Conservation (phyloP, 2,888 invertebrate genomes). For the Baccha elongata region DNA sequence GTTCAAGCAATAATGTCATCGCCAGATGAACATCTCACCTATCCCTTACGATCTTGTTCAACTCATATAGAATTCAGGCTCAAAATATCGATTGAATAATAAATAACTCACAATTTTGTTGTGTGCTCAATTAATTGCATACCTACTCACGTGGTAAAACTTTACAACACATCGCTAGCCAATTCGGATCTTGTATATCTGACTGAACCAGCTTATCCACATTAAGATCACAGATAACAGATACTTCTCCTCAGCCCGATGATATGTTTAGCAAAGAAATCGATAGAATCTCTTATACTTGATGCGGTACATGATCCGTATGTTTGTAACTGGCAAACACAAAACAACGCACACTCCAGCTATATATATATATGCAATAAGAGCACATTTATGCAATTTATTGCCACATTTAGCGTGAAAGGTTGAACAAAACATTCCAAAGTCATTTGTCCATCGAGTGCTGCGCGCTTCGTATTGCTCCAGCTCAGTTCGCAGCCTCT, state of each 20-base stretch:
- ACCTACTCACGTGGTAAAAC: constrained; percentile 23
- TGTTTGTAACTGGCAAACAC: too few species aligned
- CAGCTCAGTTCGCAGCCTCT: constrained; percentile 10
- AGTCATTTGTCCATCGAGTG: constrained; percentile 71
- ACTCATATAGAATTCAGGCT: background rate
- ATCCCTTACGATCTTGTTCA: background rate
- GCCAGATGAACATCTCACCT: background rate
- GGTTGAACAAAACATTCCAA: constrained; percentile 73
- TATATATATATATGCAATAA: background rate
- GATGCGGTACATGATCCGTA: too few species aligned
- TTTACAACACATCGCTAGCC: constrained; percentile 10
- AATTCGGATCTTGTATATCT: constrained; percentile 49
- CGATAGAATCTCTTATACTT: constrained; percentile 21
- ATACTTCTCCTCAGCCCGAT: background rate
- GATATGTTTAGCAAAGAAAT: constrained; percentile 35
- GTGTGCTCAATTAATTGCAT: constrained; percentile 46
- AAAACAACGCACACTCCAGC: background rate
- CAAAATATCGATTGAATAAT: constrained; percentile 6
- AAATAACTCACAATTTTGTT: constrained; percentile 52
- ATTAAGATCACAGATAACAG: constrained; percentile 59
- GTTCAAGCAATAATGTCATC: too few species aligned
- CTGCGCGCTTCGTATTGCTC: constrained; percentile 50
- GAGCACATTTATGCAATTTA: constrained; percentile 59
- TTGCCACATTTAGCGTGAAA: constrained; percentile 72
- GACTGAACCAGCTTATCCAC: constrained; percentile 64